Evolutionary conservation across 2,113 vertebrate species (phyloP).

Genomic region (Leucopsar rothschildi): DNA sequence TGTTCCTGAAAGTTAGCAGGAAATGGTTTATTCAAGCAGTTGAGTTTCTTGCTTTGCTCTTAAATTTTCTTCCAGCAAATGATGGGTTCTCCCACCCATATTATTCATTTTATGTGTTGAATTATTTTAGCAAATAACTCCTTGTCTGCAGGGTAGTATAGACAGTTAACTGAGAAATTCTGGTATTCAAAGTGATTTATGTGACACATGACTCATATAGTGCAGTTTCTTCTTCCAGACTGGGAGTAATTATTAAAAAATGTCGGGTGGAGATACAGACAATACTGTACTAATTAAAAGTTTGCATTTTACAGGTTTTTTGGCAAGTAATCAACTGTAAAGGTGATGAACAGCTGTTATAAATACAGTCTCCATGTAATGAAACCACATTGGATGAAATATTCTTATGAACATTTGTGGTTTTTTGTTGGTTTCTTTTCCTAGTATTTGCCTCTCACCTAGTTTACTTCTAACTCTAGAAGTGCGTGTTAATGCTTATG

Average conservation of each 20-base stretch:
- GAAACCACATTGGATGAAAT: background rate
- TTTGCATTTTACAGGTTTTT: conserved; percentile 16
- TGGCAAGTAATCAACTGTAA: background rate
- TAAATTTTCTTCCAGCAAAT: conserved; percentile 19
- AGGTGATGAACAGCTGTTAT: background rate
- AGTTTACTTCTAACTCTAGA: background rate
- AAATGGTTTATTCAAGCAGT: conserved; percentile 2
- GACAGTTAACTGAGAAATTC: conserved; percentile 23
- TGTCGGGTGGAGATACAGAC: background rate
- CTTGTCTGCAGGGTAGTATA: background rate
- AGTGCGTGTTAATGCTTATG: background rate
- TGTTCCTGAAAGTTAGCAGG: background rate
- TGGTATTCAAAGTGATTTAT: conserved; percentile 40
- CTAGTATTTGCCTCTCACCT: background rate
- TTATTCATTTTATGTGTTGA: conserved; percentile 22
- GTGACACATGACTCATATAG: background rate
- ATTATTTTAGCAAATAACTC: conserved; percentile 57
- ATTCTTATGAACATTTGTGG: background rate
- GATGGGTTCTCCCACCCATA: background rate
- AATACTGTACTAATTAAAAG: conserved; percentile 20
- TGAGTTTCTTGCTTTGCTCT: background rate
- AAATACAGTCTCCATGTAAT: background rate
- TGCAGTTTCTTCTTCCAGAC: background rate
- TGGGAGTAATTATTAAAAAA: conserved; percentile 21
- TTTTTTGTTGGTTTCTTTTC: background rate